Base-by-base conservation (phyloP, 2,113 vertebrate species). In the Proterorhinus semilunaris region DNA sequence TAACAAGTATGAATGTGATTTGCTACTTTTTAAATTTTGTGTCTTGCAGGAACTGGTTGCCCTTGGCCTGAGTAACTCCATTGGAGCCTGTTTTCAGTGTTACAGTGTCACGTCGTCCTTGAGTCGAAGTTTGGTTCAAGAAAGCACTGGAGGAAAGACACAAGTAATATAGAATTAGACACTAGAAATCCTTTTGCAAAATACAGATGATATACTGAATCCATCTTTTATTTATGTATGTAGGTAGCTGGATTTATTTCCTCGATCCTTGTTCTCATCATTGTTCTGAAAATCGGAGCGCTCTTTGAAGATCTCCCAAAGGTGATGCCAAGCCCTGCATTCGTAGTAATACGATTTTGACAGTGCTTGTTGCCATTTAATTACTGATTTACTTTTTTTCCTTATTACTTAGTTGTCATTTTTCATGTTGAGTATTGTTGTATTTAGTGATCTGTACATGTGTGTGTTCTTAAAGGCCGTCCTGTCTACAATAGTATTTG, bases 51-150 rank as follows among this genome's bases (percentile, higher is more conserved):
- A 99, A 83, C 90, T 99, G 86, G 87, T 98, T 0, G 96, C 96
- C 0, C 54, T 98, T 48, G 97, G 97, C 42, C 82, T 98, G 51
- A 91, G 91, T 76, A 98, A 99, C 87, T 74, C 92, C 10, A 8
- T 96, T 0, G 96, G 96, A 0, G 88, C 94, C n/a, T 90, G 95
- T 75, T 99, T 99, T 84, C 94, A 93, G 62, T 98, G 96, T 74
- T 98, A 95, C 16, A 89, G 93, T 2, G 92, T 98, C 75, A 95
- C 95, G 66, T 94, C 95, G 43, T 97, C 97, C 11, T 88, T 98
- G 94, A 98, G 96, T 0, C 95, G 96, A 46, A 96, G 94, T 65
- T 90, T 99, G 53, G 92, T 99, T 5, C 96, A 98, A 88, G 96
- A 98, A 81, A 93, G 89, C 84, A 93, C 96, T 0, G 96, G 96